A percentile compares a stretch with the other conserved stretches of the same genome.
phyloP scores from a whole-genome alignment of 1,140 invertebrate genomes.

The Saccostrea cuccullata region DNA sequence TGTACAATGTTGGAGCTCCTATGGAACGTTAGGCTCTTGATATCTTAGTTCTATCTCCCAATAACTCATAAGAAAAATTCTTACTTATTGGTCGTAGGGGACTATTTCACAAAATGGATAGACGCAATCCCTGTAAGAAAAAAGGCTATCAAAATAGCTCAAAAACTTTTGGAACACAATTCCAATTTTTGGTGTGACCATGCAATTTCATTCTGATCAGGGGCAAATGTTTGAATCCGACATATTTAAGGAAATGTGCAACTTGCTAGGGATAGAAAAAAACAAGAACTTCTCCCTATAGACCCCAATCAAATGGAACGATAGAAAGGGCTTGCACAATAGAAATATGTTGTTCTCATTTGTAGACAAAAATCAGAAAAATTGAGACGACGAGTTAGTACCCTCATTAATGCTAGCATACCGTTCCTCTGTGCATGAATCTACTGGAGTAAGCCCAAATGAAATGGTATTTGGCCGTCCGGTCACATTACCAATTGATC shows the following conservation, averaged over 20 bases:
- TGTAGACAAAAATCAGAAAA: slow-evolving; percentile 41
- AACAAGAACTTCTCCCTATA: too few species aligned
- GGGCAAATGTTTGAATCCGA: too few species aligned
- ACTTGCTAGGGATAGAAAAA: too few species aligned
- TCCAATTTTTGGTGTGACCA: slow-evolving; percentile 72
- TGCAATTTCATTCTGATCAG: slow-evolving; percentile 72
- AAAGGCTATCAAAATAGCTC: slow-evolving; percentile 66
- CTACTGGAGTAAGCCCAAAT: too few species aligned
- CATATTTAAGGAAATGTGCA: too few species aligned
- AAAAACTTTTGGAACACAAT: slow-evolving; percentile 71
- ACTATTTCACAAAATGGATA: slow-evolving; percentile 62
- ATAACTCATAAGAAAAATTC: too few species aligned
- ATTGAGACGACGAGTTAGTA: slow-evolving; percentile 50
- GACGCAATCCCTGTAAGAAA: slow-evolving; percentile 59
- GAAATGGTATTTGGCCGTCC: too few species aligned
- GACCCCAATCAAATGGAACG: slow-evolving; percentile 51
- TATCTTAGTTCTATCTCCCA: slow-evolving; percentile 35
- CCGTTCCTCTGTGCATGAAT: slow-evolving; percentile 36
- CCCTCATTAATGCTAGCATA: slow-evolving; percentile 44
- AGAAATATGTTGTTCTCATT: slow-evolving; percentile 4
- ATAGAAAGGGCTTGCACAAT: slow-evolving; percentile 53
- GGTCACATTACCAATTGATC: too few species aligned
- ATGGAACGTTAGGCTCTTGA: slow-evolving; percentile 20
- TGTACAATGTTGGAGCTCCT: slow-evolving; percentile 8
- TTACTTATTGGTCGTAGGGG: too few species aligned